Evolutionary conservation across 2,113 vertebrate genomes (phyloP).

Genomic region (Crotalus horridus): DNA sequence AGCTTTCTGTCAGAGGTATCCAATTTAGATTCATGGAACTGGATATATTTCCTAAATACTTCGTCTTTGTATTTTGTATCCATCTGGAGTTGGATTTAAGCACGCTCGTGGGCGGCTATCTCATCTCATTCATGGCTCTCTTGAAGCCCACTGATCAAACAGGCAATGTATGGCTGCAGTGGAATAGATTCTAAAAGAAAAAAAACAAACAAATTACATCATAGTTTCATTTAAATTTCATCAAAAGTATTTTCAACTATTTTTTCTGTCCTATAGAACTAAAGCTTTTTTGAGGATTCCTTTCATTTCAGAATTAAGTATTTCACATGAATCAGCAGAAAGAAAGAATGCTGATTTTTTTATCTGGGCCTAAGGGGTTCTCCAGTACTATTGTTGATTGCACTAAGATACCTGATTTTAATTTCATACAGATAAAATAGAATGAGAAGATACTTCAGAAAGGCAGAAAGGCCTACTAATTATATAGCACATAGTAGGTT

Average conservation of each 20-base stretch:
- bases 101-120: conserved; percentile 62
- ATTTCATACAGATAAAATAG: not conserved
- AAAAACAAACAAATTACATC: conserved; percentile 32
- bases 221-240: not conserved
- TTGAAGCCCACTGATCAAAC: conserved; percentile 4
- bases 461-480: not conserved
- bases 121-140: conserved; percentile 66
- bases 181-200: conserved; percentile 38
- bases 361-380: not conserved
- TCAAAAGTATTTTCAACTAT: not conserved
- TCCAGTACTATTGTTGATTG: not conserved
- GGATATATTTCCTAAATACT: conserved; percentile 93
- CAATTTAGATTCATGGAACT: conserved; percentile 85
- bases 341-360: not conserved
- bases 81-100: conserved; percentile 77
- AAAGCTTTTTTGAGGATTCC: not conserved
- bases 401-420: not conserved
- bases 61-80: conserved; percentile 97
- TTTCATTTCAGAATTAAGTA: not conserved
- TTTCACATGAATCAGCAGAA: not conserved
- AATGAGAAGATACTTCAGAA: not conserved
- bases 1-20: conserved; percentile 74
- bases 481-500: not conserved
- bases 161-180: conserved; percentile 19
- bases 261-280: not conserved